Evolutionary conservation across 2,113 vertebrate genomes (phyloP).

Genomic region (Pituophis catenifer): DNA sequence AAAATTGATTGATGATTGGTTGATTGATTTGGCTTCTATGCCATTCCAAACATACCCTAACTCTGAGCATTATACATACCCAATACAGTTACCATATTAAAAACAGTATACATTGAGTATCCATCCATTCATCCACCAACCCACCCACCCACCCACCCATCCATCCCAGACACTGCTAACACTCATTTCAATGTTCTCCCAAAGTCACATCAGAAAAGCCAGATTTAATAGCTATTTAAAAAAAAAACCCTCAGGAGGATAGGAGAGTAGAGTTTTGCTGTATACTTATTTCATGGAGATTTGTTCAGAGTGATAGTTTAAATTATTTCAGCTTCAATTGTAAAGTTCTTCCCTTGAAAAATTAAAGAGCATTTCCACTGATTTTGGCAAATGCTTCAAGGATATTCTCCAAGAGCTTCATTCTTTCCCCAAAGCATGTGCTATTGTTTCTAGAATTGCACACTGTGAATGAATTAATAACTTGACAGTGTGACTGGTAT

Average conservation of each 20-base stretch:
- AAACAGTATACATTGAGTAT: not conserved
- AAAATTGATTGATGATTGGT: not conserved
- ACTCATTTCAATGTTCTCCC: not conserved
- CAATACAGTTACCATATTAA: not conserved
- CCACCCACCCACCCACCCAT: not conserved
- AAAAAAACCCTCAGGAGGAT: not conserved
- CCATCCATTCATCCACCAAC: not conserved
- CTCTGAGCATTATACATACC: not conserved
- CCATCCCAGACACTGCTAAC: not conserved
- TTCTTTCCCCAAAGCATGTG: not conserved
- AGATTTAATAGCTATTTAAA: not conserved
- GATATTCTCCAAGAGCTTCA: constrained; percentile 2
- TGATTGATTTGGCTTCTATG: not conserved
- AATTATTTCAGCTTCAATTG: not conserved
- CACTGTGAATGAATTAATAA: not conserved
- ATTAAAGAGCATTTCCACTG: not conserved
- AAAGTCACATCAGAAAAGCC: not conserved
- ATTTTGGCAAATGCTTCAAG: not conserved
- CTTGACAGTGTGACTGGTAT: not conserved
- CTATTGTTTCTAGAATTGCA: not conserved
- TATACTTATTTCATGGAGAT: not conserved
- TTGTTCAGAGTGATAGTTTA: not conserved
- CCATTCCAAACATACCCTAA: not conserved
- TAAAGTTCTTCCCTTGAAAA: not conserved
- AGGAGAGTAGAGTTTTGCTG: not conserved